Percentiles rank a stretch among this genome's conserved stretches.
These are phyloP conservation scores for Drosophila pseudoobscura DNA, from an alignment of 1,140 invertebrate species.

Conservation along the genomic window DNA sequence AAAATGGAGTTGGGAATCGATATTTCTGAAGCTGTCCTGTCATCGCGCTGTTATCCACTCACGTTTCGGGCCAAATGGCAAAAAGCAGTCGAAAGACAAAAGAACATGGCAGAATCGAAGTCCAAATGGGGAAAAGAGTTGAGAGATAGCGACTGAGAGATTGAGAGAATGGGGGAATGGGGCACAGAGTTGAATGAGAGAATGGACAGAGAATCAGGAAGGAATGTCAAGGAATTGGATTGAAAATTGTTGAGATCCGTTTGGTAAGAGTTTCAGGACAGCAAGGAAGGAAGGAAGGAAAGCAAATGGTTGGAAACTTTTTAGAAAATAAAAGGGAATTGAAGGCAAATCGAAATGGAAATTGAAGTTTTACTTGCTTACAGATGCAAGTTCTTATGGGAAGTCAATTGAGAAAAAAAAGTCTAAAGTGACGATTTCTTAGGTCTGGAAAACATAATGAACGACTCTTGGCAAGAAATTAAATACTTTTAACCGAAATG, in stretches of 20 bases:
- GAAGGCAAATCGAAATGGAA: background rate
- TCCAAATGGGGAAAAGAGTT: conserved; percentile 7
- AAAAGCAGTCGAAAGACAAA: conserved; percentile 38
- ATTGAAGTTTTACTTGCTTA: background rate
- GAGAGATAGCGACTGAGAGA: background rate
- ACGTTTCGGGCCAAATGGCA: conserved; percentile 40
- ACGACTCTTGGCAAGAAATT: background rate
- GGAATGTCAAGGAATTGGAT: conserved; percentile 1
- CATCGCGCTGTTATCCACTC: conserved; percentile 45
- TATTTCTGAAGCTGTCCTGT: conserved; percentile 39
- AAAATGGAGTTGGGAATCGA: conserved; percentile 42
- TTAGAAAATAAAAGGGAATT: conserved; percentile 17
- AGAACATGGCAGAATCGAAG: conserved; percentile 3
- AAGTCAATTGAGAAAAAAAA: too few relatives aligned
- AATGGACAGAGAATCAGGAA: conserved; percentile 7
- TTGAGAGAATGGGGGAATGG: background rate
- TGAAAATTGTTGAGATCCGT: conserved; percentile 20
- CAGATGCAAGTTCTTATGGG: background rate
- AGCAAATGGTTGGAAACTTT: conserved; percentile 12
- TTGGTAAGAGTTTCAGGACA: conserved; percentile 27
- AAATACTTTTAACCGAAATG: too few relatives aligned
- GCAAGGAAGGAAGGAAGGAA: conserved; percentile 8
- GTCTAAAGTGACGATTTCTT: too few relatives aligned
- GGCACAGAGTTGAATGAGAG: background rate
- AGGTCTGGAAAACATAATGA: background rate